Evolutionary conservation across 2,888 invertebrate species (phyloP), one percentile per base, ranked within the genome.

Genomic region (Odiellus spinosus): DNA sequence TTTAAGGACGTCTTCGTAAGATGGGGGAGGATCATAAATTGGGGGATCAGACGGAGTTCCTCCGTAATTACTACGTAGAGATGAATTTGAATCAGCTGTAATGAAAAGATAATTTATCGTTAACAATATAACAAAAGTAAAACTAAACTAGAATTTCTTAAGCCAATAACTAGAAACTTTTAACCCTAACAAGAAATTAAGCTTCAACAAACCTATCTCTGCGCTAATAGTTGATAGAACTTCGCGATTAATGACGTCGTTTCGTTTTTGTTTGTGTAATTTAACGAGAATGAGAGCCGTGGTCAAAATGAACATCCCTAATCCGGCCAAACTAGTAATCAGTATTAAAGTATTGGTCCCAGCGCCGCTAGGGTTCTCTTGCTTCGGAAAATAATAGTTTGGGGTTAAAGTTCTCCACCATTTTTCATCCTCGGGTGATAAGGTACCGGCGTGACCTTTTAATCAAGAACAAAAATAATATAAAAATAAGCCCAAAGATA

Each of bases 301-400:
- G 2, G 54, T 54, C 19, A 54, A 45, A 3, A 54, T 47, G 21
- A 54, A 54, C 46, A 53, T 51, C 3, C 52, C 56, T 77, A 79
- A 18, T 76, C 72, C 3, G 76, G 67, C 1, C 76, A 76, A 1
- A 14, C 54, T 48, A 10, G 51, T 51, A 11, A 56, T 45, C 20
- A 57, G 46, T 10, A 56, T 52, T 11, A 55, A 43, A 10, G 56
- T 55, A 21, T 55, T 56, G 36, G 53, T 55, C 1, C 56, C 56
- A 8, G 50, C 44, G 12, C 41, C 47, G 3, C 48, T 49, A 2
- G 52, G 45, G 3, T 40, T 36, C 8, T 47, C 52, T 1, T 44
- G 45, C 65, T 77, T 78, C 1, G 80, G 78, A 55, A 80, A 80
- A 56, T 77, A 76, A 59, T 79, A 80, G 59, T 80, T 80, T 1